Percentiles rank a stretch among this genome's conserved stretches.
phyloP scores from a whole-genome alignment of 2,888 invertebrate genomes.

The Scrobipalpa atriplicella region DNA sequence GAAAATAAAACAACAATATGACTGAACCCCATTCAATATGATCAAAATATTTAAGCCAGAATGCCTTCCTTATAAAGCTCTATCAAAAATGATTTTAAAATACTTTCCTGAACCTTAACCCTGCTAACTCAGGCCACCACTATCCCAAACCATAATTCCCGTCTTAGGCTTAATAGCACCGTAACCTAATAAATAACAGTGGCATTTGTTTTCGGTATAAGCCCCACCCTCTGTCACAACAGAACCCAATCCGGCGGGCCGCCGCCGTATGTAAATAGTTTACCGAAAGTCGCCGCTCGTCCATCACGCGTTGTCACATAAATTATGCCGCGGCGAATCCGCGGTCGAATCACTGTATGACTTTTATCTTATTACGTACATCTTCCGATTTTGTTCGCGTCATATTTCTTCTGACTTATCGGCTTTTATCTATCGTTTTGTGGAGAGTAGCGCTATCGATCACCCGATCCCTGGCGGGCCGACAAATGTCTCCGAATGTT shows the following conservation, averaged over 20 bases:
- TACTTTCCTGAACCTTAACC: not conserved
- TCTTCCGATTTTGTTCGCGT: conserved; percentile 83
- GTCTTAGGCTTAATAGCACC: conserved; percentile 75
- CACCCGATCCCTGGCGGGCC: conserved; percentile 72
- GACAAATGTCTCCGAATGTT: conserved; percentile 81
- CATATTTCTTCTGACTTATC: conserved; percentile 83
- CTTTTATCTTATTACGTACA: conserved; percentile 83
- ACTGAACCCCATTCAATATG: too few relatives aligned
- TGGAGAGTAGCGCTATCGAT: conserved; percentile 80
- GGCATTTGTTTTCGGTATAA: conserved; percentile 82
- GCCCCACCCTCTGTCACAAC: conserved; percentile 81
- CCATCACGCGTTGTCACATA: conserved; percentile 83
- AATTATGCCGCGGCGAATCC: conserved; percentile 83
- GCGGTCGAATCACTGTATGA: conserved; percentile 83
- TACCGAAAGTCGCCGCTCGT: conserved; percentile 83
- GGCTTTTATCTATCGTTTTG: conserved; percentile 82
- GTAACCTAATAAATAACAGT: conserved; percentile 82
- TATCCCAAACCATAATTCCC: conserved; percentile 55
- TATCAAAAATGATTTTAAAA: not conserved
- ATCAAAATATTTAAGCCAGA: too few relatives aligned
- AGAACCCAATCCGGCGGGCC: conserved; percentile 80
- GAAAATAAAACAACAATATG: too few relatives aligned
- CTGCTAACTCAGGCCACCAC: conserved; percentile 13
- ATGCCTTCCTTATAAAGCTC: too few relatives aligned
- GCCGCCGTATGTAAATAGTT: conserved; percentile 82